phyloP scores from a whole-genome alignment of 2,888 invertebrate genomes.

The Pantelozetes paolii region DNA sequence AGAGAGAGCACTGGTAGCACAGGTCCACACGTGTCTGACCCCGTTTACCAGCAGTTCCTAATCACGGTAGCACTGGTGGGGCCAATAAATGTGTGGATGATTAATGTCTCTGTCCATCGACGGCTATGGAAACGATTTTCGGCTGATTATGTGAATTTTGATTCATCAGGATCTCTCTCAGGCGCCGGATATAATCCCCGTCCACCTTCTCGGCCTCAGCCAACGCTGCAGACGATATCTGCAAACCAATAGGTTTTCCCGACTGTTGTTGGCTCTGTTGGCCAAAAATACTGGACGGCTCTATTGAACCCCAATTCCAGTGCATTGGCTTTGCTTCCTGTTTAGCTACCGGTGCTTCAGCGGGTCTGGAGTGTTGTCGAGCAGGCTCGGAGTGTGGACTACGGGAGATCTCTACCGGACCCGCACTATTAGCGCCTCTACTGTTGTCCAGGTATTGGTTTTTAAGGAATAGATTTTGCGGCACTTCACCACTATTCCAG shows the following conservation, averaged over 20 bases:
- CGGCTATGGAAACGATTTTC: too few relatives aligned
- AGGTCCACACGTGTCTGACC: too few relatives aligned
- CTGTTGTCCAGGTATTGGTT: too few relatives aligned
- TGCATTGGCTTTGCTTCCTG: not conserved
- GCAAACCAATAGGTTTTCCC: not conserved
- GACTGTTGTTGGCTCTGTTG: not conserved
- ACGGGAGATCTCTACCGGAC: too few relatives aligned
- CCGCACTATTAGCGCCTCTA: too few relatives aligned
- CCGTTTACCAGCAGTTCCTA: not conserved
- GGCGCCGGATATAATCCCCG: not conserved
- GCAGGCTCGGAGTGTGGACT: not conserved
- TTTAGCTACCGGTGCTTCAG: too few relatives aligned
- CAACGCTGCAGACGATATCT: not conserved
- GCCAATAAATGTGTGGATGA: too few relatives aligned
- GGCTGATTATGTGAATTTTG: too few relatives aligned
- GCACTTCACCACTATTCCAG: too few relatives aligned
- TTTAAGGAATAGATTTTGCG: too few relatives aligned
- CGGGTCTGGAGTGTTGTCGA: not conserved
- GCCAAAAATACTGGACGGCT: not conserved
- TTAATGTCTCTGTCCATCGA: too few relatives aligned
- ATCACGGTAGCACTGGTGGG: not conserved
- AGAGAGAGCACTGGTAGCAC: too few relatives aligned
- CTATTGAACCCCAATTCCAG: not conserved
- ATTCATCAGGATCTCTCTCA: not conserved
- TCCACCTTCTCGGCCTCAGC: not conserved